Conservation (phyloP, 2,113 vertebrate genomes). For the Austrofundulus limnaeus region DNA sequence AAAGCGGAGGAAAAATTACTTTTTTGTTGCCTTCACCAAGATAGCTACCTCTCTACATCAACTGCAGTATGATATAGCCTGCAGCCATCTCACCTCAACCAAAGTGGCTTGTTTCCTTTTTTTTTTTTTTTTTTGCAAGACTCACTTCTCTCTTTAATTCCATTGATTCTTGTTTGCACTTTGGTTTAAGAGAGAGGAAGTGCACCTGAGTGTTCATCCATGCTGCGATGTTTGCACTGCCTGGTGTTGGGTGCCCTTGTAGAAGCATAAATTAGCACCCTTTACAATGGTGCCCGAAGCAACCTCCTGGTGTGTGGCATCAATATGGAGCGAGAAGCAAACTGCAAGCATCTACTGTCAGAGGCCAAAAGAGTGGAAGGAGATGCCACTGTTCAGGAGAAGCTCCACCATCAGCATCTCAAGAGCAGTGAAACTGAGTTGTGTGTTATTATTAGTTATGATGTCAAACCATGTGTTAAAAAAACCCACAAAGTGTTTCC, state of each 20-base stretch:
- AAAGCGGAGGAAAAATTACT: constrained; percentile 44
- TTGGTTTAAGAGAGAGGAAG: constrained; percentile 64
- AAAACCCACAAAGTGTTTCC: no score
- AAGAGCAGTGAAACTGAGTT: constrained; percentile 40
- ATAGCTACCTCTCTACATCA: constrained; percentile 36
- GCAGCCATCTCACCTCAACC: constrained; percentile 68
- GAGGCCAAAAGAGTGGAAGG: constrained; percentile 73
- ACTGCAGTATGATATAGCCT: constrained; percentile 54
- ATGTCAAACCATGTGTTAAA: no score
- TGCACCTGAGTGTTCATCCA: constrained; percentile 73
- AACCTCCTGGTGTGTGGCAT: constrained; percentile 71
- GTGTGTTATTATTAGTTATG: neutral
- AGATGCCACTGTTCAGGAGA: constrained; percentile 68
- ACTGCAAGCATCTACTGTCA: constrained; percentile 71
- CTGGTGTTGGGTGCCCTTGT: constrained; percentile 57
- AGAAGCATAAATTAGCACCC: constrained; percentile 80
- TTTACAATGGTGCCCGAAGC: constrained; percentile 63
- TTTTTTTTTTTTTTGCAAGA: constrained; percentile 34
- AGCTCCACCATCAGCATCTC: constrained; percentile 39
- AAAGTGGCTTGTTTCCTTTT: constrained; percentile 65
- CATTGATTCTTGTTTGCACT: constrained; percentile 72
- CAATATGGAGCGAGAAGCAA: constrained; percentile 81
- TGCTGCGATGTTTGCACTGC: constrained; percentile 62
- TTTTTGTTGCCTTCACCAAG: constrained; percentile 51
- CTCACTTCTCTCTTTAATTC: constrained; percentile 69